Evolutionary conservation across 2,888 invertebrate species (phyloP).

Genomic region (Scaeva pyrastri): DNA sequence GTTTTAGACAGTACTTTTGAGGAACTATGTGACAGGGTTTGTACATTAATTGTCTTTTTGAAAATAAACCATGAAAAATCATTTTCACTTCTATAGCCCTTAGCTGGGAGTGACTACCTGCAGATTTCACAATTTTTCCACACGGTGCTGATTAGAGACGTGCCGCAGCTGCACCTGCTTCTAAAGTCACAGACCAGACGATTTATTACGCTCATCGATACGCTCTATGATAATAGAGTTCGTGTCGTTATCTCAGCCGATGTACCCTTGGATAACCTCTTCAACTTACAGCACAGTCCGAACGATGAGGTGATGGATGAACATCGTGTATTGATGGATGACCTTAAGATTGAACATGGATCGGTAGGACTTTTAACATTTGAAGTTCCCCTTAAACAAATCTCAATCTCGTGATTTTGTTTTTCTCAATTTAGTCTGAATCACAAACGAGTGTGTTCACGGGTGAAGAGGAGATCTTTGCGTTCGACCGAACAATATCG

Average conservation of each 20-base stretch:
- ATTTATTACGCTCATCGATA: constrained; percentile 98
- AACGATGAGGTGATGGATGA: constrained; percentile 88
- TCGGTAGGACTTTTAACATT: constrained; percentile 85
- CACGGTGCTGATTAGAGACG: constrained; percentile 94
- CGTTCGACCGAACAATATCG: constrained; percentile 96
- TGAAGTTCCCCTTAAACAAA: neutral
- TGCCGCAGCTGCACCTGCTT: constrained; percentile 92
- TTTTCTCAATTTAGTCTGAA: constrained; percentile 86
- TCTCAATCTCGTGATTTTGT: constrained; percentile 1
- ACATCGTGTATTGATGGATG: constrained; percentile 96
- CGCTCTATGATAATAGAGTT: constrained; percentile 96
- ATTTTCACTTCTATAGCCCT: constrained; percentile 86
- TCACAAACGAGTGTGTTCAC: constrained; percentile 96
- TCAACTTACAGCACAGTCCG: constrained; percentile 83
- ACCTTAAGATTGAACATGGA: constrained; percentile 92
- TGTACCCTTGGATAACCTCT: constrained; percentile 90
- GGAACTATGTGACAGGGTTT: constrained; percentile 95
- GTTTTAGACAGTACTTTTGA: constrained; percentile 94
- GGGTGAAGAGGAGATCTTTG: constrained; percentile 99
- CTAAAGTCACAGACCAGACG: constrained; percentile 94
- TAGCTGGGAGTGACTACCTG: constrained; percentile 98
- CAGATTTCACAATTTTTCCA: constrained; percentile 97
- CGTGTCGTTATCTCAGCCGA: constrained; percentile 94
- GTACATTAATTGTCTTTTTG: constrained; percentile 65
- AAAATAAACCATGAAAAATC: neutral